A percentile compares a stretch with the other conserved stretches of the same genome.
Evolutionary conservation across 2,888 invertebrate species (phyloP).

Genomic region (Brachypterus glaber): DNA sequence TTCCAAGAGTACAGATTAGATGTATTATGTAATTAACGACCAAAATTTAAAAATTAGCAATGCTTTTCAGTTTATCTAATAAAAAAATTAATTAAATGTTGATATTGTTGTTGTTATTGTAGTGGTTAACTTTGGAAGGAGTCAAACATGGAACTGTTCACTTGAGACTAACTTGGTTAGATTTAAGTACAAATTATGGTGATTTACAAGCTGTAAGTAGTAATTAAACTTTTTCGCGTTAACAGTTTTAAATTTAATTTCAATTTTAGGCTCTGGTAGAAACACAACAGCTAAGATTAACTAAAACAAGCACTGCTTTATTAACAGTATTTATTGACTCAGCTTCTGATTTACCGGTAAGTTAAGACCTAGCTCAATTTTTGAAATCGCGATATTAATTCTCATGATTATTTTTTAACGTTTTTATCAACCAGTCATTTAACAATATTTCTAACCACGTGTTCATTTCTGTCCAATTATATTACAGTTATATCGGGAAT

Average conservation of each 20-base stretch:
- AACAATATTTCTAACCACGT: no score
- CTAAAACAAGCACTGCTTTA: conserved; percentile 65
- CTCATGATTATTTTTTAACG: no score
- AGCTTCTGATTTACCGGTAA: conserved; percentile 80
- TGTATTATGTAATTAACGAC: no score
- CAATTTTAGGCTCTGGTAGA: conserved; percentile 56
- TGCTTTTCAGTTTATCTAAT: no score
- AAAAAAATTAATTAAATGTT: no score
- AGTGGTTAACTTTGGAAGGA: conserved; percentile 92
- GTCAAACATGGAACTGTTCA: conserved; percentile 91
- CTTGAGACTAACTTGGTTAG: conserved; percentile 80
- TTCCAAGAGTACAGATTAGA: no score
- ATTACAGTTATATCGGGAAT: no score
- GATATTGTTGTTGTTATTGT: conserved; percentile 24
- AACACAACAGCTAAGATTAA: conserved; percentile 61
- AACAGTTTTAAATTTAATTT: conserved; percentile 8
- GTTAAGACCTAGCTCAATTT: conserved; percentile 29
- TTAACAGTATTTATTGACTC: conserved; percentile 86
- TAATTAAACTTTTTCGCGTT: background rate
- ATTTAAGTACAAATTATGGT: conserved; percentile 57
- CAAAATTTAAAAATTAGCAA: no score
- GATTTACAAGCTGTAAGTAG: conserved; percentile 64
- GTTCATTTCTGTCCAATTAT: no score
- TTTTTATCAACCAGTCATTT: no score
- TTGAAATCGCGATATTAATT: conserved; percentile 53